Percentiles rank a stretch among this genome's conserved stretches.
These are phyloP conservation scores for Lates japonicus DNA, from an alignment of 2,797 vertebrate species.

Conservation along the genomic window DNA sequence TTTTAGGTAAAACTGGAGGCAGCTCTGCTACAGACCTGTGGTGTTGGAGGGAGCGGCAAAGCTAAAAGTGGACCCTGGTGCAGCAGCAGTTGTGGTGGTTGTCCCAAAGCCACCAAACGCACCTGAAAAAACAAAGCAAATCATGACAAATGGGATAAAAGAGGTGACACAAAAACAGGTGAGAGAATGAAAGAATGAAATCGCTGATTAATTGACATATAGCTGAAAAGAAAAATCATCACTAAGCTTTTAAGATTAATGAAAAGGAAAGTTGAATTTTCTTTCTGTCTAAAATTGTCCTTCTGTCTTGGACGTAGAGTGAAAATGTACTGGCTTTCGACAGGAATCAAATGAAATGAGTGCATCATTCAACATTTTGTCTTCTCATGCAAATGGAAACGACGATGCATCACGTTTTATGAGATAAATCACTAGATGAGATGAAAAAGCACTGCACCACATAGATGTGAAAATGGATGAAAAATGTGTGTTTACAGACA, in stretches of 20 bases:
- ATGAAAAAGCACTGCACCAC: slow-evolving; percentile 59
- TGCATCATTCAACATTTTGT: slow-evolving; percentile 25
- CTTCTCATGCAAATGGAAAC: slow-evolving; percentile 67
- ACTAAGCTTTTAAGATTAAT: slow-evolving; percentile 17
- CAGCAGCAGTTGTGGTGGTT: slow-evolving; percentile 87
- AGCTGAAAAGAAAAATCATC: slow-evolving; percentile 5
- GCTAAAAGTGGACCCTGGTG: slow-evolving; percentile 89
- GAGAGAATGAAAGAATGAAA: slow-evolving; percentile 23
- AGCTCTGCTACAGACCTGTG: slow-evolving; percentile 80
- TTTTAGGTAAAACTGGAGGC: background rate
- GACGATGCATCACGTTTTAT: slow-evolving; percentile 25
- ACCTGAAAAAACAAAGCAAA: slow-evolving; percentile 82
- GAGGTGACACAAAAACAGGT: background rate
- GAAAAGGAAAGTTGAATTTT: background rate
- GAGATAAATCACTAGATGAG: slow-evolving; percentile 41
- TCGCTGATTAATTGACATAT: background rate
- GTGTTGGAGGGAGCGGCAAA: slow-evolving; percentile 92
- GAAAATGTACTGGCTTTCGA: slow-evolving; percentile 21
- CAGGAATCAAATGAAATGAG: slow-evolving; percentile 39
- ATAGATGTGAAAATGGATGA: slow-evolving; percentile 57
- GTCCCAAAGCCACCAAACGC: slow-evolving; percentile 95
- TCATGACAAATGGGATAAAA: slow-evolving; percentile 11
- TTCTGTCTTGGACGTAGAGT: slow-evolving; percentile 20
- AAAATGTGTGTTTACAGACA: slow-evolving; percentile 60
- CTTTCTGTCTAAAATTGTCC: background rate